phyloP scores from a whole-genome alignment of 1,140 invertebrate species.

The Orius insidiosus region DNA sequence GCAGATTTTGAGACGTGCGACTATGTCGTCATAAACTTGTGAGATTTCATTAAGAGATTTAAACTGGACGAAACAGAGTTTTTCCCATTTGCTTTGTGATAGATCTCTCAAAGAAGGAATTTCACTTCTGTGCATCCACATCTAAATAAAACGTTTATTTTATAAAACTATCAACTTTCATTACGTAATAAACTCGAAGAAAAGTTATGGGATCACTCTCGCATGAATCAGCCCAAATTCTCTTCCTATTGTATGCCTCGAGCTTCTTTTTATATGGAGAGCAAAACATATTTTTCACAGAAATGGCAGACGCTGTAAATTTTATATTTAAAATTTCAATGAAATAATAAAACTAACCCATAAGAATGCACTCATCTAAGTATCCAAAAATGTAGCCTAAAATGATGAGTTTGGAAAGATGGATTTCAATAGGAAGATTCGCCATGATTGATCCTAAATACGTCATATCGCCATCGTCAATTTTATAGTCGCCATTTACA shows the following conservation, averaged over 20 bases:
- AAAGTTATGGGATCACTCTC: slow-evolving; percentile 72
- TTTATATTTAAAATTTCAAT: no score
- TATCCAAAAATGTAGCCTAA: slow-evolving; percentile 76
- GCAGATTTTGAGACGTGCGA: no score
- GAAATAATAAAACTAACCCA: slow-evolving; percentile 42
- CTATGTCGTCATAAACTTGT: no score
- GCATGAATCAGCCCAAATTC: slow-evolving; percentile 62
- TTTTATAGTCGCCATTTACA: slow-evolving; percentile 29
- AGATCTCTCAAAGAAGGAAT: slow-evolving; percentile 15
- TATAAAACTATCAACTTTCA: no score
- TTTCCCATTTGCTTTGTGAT: slow-evolving; percentile 49
- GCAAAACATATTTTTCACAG: slow-evolving; percentile 63
- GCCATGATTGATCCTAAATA: slow-evolving; percentile 71
- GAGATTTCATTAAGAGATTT: slow-evolving; percentile 49
- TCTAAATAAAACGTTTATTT: no score
- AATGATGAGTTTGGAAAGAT: slow-evolving; percentile 66
- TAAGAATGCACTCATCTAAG: slow-evolving; percentile 69
- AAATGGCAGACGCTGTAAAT: slow-evolving; percentile 55
- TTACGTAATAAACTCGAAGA: slow-evolving; percentile 59
- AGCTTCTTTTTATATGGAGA: slow-evolving; percentile 50
- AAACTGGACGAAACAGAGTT: slow-evolving; percentile 48
- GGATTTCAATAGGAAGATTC: slow-evolving; percentile 62
- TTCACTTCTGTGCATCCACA: slow-evolving; percentile 11
- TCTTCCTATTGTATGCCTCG: slow-evolving; percentile 56
- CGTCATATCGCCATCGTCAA: slow-evolving; percentile 74